Evolutionary conservation across 2,888 invertebrate species (phyloP).

Genomic region (Gastracanthus pulcherrimus): DNA sequence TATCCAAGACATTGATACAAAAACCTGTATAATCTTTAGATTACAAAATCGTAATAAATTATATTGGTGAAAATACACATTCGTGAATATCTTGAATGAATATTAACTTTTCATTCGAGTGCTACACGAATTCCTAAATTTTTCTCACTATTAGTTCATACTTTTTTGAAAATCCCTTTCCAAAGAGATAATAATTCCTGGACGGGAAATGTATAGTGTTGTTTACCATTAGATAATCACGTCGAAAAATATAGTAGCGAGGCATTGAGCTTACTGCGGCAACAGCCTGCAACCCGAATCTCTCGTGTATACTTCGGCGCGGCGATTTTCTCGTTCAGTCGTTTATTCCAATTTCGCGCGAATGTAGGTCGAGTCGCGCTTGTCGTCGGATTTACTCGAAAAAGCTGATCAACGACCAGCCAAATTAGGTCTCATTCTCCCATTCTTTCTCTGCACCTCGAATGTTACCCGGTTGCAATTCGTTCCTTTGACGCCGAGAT

Average conservation of each 20-base stretch:
- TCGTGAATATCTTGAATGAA: too few species aligned
- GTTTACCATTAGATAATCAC: neutral
- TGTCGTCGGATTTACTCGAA: constrained; percentile 39
- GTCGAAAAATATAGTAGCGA: constrained; percentile 5
- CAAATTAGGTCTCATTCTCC: constrained; percentile 47
- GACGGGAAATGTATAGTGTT: too few species aligned
- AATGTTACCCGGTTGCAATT: neutral
- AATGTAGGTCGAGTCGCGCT: constrained; percentile 49
- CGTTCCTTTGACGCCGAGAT: neutral
- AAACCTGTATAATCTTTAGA: too few species aligned
- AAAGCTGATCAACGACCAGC: constrained; percentile 44
- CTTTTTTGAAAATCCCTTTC: too few species aligned
- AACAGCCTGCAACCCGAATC: neutral
- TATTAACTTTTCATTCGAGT: too few species aligned
- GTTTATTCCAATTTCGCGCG: constrained; percentile 30
- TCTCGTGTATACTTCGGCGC: neutral
- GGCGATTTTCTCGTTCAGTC: constrained; percentile 27
- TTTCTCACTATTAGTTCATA: too few species aligned
- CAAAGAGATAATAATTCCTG: too few species aligned
- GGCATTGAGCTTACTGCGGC: neutral
- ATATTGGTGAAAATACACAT: too few species aligned
- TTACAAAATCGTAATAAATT: too few species aligned
- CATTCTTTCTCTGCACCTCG: neutral
- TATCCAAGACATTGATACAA: too few species aligned
- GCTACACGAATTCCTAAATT: too few species aligned